Base-by-base conservation (phyloP, 2,113 vertebrate species). In the Prinia subflava region DNA sequence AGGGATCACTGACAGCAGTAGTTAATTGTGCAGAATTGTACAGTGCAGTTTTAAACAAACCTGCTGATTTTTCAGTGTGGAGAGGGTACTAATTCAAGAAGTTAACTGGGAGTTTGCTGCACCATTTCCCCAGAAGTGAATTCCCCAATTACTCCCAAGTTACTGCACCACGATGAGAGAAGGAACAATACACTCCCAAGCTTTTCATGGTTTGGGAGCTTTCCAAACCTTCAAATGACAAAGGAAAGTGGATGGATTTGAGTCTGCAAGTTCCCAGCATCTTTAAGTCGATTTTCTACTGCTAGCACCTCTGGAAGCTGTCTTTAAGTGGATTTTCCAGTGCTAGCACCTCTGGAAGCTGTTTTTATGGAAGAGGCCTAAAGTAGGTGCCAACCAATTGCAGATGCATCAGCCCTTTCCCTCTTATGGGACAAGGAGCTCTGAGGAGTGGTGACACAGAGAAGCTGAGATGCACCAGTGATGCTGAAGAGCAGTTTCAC, bases 101-200 rank as follows among this genome's bases (percentile, higher is more conserved):
- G n/a, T 35, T 42, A 69, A 27, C 78, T 68, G n/a, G 37, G 49
- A 87, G 13, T 47, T 70, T 84, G 20, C 41, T 74, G 35, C 18
- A 21, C 10, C 2, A 0, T 46, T 63, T 69, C 55, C 35, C 46
- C 1, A 0, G 50, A 41, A 87, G 44, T 1, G 2, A 71, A 87
- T 78, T 71, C 31, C 30, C 8, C 23, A 59, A 4, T 55, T 65
- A 21, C 16, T 65, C 53, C 47, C 52, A 18, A 33, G 14, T 0
- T 37, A n/a, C 30, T 27, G 47, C 52, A 60, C 20, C 44, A 37
- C 0, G 0, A 68, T 7, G 4, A 71, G 28, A 20, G 15, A 80
- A 81, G 80, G 28, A 81, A 10, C 49, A 89, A 65, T 7, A 47
- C 0, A 0, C 1, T 68, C 65, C 31, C 44, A 56, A 64, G 41